Conservation (phyloP, 1,140 invertebrate species). For the Caenorhabditis inopinata region DNA sequence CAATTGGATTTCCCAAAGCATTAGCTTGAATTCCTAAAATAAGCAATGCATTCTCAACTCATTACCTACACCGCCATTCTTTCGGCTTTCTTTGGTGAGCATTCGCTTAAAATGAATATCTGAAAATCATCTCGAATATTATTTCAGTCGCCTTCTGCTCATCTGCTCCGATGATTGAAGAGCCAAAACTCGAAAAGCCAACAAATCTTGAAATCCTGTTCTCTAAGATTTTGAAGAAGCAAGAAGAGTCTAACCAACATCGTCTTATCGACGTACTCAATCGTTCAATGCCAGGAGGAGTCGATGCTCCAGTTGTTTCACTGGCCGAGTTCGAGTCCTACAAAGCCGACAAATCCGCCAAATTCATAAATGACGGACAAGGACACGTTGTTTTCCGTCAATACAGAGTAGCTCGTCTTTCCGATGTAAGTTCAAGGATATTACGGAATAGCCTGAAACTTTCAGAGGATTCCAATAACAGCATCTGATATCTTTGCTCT, state of each 20-base stretch:
- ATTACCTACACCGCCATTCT: not conserved
- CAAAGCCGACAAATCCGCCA: constrained; percentile 39
- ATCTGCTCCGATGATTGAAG: constrained; percentile 2
- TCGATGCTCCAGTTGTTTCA: constrained; percentile 35
- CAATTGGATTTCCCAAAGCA: constrained; percentile 18
- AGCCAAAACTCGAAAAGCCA: constrained; percentile 25
- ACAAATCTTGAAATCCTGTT: constrained; percentile 19
- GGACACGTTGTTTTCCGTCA: constrained; percentile 43
- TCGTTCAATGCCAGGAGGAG: constrained; percentile 34
- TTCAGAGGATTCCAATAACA: not conserved
- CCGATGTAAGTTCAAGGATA: constrained; percentile 36
- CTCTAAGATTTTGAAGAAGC: constrained; percentile 30
- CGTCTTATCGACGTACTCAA: constrained; percentile 35
- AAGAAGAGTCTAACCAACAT: constrained; percentile 34
- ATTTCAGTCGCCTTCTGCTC: constrained; percentile 10
- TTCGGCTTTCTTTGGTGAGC: constrained; percentile 11
- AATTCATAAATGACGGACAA: constrained; percentile 39
- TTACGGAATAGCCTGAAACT: not conserved
- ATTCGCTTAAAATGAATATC: not conserved
- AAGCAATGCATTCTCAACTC: constrained; percentile 5
- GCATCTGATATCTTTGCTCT: not conserved
- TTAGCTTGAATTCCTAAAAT: constrained; percentile 25
- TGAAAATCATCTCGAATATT: not conserved
- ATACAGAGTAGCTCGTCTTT: constrained; percentile 34
- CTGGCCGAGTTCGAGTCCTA: constrained; percentile 47